A percentile compares a stretch with the other conserved stretches of the same genome.
These are phyloP conservation scores for Takifugu bimaculatus DNA, from an alignment of 2,113 vertebrate species.

Conservation along the genomic window DNA sequence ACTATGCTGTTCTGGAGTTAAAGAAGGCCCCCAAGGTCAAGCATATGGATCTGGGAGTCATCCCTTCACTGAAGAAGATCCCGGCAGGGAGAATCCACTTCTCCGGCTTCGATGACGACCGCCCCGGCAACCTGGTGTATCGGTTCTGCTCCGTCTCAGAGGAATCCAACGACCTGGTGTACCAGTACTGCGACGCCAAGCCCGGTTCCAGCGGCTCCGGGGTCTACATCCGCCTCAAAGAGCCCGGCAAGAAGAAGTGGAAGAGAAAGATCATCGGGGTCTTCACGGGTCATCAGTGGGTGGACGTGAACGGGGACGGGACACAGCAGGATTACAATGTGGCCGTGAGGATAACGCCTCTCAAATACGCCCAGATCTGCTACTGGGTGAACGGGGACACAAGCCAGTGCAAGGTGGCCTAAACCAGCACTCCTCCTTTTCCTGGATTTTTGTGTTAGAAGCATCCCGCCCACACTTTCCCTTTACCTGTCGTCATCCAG, in stretches of 20 bases:
- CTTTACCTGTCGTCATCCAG: constrained; percentile 6
- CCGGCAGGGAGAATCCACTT: constrained; percentile 92
- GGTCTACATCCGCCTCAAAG: constrained; percentile 91
- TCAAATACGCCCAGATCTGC: constrained; percentile 96
- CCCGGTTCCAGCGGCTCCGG: constrained; percentile 91
- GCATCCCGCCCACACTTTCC: neutral
- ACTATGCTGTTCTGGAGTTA: constrained; percentile 91
- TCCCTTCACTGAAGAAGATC: constrained; percentile 83
- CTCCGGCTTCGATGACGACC: constrained; percentile 91
- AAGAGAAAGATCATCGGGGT: constrained; percentile 91
- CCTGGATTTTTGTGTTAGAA: neutral
- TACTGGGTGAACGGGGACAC: constrained; percentile 89
- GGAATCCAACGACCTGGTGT: constrained; percentile 89
- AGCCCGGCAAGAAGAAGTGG: constrained; percentile 86
- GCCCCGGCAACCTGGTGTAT: constrained; percentile 87
- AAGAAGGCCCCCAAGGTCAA: constrained; percentile 85
- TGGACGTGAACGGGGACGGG: constrained; percentile 84
- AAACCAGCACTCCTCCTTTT: constrained; percentile 18
- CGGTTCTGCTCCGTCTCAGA: constrained; percentile 93
- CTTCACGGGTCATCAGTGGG: constrained; percentile 93
- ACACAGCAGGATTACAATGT: constrained; percentile 94
- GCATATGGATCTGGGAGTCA: constrained; percentile 89
- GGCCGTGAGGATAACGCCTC: constrained; percentile 92
- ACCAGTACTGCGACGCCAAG: constrained; percentile 93
- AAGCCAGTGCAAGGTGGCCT: constrained; percentile 78